Evolutionary conservation across 2,113 vertebrate genomes (phyloP).

Genomic region (Leptobrachium leishanense): DNA sequence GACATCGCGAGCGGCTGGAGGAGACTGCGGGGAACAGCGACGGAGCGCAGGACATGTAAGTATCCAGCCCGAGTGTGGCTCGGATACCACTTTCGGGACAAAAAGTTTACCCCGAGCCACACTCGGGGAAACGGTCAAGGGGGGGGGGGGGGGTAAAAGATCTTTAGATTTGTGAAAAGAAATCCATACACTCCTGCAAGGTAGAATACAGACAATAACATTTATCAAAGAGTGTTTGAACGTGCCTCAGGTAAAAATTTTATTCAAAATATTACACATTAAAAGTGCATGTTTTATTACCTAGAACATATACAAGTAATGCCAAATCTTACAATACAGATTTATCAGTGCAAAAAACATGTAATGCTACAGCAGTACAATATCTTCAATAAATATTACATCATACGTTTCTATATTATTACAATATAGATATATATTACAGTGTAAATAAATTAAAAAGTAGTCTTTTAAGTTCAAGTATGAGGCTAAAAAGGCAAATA

Average conservation of each 20-base stretch:
- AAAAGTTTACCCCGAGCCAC: too few species aligned
- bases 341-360: slow-evolving; percentile 14
- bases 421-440: slow-evolving; percentile 20
- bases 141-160: too few species aligned
- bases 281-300: slow-evolving; percentile 2
- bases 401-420: not conserved
- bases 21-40: too few species aligned
- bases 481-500: slow-evolving; percentile 32
- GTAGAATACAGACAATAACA: too few species aligned
- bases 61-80: too few species aligned
- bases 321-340: slow-evolving; percentile 4
- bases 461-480: slow-evolving; percentile 14
- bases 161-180: too few species aligned
- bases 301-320: slow-evolving; percentile 38
- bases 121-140: too few species aligned
- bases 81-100: too few species aligned
- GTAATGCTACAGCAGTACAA: slow-evolving; percentile 6
- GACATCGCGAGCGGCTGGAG: too few species aligned
- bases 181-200: too few species aligned
- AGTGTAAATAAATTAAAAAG: slow-evolving; percentile 10
- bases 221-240: too few species aligned
- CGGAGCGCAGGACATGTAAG: too few species aligned
- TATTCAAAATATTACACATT: slow-evolving; percentile 5
- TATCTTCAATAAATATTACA: not conserved
- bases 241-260: not conserved